Percentiles rank a stretch among this genome's conserved stretches.
phyloP scores from a whole-genome alignment of 2,113 vertebrate genomes.

The Ptychochromis oligacanthus region DNA sequence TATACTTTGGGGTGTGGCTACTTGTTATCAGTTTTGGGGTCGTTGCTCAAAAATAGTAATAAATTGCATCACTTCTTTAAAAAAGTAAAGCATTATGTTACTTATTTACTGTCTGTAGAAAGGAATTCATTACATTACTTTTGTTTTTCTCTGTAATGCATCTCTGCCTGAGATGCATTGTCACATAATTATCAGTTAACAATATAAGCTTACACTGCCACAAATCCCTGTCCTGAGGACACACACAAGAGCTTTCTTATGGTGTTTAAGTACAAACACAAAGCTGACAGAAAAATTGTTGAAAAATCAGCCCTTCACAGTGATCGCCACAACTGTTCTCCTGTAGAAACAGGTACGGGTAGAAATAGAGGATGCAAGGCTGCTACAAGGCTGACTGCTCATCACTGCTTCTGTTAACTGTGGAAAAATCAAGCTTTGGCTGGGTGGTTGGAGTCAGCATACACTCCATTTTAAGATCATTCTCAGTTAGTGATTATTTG shows the following conservation, averaged over 20 bases:
- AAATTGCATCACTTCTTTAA: background rate
- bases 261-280: background rate
- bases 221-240: no score
- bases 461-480: no score
- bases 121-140: no score
- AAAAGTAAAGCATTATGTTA: background rate
- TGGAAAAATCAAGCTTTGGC: background rate
- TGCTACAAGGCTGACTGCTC: background rate
- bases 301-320: background rate
- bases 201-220: no score
- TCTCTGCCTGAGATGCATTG: no score
- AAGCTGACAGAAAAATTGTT: background rate
- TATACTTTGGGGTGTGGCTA: background rate
- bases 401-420: background rate
- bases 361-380: background rate
- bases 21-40: background rate
- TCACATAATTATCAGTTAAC: no score
- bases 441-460: background rate
- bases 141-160: no score
- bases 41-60: no score
- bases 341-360: background rate
- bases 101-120: no score
- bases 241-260: no score
- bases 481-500: background rate
- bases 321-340: no score